Percentiles rank a stretch among this genome's conserved stretches.
Evolutionary conservation across 2,888 invertebrate species (phyloP).

Genomic region (Drosophila macrospina): DNA sequence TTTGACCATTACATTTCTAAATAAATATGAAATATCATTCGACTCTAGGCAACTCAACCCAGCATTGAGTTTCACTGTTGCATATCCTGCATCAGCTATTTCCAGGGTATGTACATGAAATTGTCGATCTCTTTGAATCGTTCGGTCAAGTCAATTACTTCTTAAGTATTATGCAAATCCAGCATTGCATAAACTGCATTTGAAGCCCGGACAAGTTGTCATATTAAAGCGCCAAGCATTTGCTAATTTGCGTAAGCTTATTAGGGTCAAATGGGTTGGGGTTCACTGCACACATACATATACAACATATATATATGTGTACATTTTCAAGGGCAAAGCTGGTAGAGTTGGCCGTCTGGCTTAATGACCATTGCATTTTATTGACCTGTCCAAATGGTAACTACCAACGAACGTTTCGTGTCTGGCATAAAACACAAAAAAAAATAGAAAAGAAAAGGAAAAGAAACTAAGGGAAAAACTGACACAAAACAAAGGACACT

Average conservation of each 20-base stretch:
- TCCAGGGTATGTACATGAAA: not conserved
- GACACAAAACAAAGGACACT: slow-evolving; percentile 9
- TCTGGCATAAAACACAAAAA: slow-evolving; percentile 13
- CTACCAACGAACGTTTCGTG: slow-evolving; percentile 19
- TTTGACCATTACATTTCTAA: no score
- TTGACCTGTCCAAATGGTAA: slow-evolving; percentile 31
- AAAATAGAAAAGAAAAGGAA: not conserved
- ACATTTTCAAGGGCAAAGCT: slow-evolving; percentile 2
- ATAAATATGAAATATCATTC: no score
- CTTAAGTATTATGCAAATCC: not conserved
- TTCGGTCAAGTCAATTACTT: not conserved
- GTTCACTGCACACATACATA: not conserved
- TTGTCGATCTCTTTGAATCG: not conserved
- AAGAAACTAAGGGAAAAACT: not conserved
- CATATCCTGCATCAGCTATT: not conserved
- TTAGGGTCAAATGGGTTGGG: not conserved
- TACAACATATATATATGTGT: not conserved
- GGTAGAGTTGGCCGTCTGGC: slow-evolving; percentile 16
- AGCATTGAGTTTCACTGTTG: no score
- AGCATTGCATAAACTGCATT: slow-evolving; percentile 5
- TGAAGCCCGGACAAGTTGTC: not conserved
- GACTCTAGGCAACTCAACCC: no score
- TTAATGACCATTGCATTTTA: slow-evolving; percentile 57
- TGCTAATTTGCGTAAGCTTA: slow-evolving; percentile 17
- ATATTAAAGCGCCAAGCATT: not conserved